Conservation (phyloP, 2,888 invertebrate genomes). For the Deilephila elpenor region DNA sequence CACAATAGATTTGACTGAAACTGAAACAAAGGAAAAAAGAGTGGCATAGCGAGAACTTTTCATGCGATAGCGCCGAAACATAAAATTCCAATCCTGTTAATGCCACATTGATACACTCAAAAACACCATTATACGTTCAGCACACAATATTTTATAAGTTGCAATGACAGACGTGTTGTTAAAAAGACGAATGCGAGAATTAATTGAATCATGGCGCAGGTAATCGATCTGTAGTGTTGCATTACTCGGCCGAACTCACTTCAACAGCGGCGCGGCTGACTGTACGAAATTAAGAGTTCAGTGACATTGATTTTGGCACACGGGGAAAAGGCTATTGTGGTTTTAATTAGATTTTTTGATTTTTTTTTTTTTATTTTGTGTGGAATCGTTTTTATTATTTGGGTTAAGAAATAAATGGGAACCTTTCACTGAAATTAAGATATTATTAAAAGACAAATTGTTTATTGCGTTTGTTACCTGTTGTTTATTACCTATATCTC, state of each 20-base stretch:
- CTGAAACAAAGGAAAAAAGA: too few relatives aligned
- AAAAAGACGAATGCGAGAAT: slow-evolving; percentile 66
- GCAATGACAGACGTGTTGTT: slow-evolving; percentile 36
- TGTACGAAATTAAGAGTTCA: slow-evolving; percentile 21
- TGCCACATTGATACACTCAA: background rate
- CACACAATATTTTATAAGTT: background rate
- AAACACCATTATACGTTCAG: background rate
- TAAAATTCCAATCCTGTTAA: background rate
- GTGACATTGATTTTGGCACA: slow-evolving; percentile 10
- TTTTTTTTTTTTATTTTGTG: background rate
- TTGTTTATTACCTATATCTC: too few relatives aligned
- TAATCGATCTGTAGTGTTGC: slow-evolving; percentile 37
- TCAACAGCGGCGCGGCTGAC: slow-evolving; percentile 14
- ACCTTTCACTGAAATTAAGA: too few relatives aligned
- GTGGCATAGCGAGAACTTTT: too few relatives aligned
- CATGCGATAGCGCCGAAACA: too few relatives aligned
- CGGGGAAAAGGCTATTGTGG: background rate
- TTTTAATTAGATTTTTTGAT: background rate
- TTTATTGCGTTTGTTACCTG: too few relatives aligned
- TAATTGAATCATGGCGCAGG: slow-evolving; percentile 29
- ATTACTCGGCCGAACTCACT: slow-evolving; percentile 41
- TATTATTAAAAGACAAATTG: too few relatives aligned
- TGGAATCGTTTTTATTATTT: background rate
- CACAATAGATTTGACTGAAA: too few relatives aligned
- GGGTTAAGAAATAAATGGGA: too few relatives aligned